phyloP scores from a whole-genome alignment of 1,140 invertebrate species.

The Radopholus similis region DNA sequence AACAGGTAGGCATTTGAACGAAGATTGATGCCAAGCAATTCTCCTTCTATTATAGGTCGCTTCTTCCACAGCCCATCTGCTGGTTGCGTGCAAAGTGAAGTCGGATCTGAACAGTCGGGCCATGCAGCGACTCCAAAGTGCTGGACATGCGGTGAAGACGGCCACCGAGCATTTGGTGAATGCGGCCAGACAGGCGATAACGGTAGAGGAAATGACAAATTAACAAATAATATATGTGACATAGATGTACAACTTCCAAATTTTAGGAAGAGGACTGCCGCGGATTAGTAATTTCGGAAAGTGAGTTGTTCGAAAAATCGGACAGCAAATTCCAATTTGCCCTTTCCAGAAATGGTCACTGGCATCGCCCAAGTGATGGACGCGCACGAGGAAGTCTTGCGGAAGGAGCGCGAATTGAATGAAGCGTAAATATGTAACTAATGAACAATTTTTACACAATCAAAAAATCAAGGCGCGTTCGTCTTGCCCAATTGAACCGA shows the following conservation, averaged over 20 bases:
- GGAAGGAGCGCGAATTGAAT: slow-evolving; percentile 86
- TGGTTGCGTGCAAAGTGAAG: slow-evolving; percentile 97
- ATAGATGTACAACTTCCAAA: no score
- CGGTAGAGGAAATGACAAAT: no score
- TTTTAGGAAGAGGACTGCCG: slow-evolving; percentile 84
- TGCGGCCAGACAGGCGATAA: slow-evolving; percentile 86
- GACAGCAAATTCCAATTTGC: not conserved
- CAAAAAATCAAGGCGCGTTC: slow-evolving; percentile 34
- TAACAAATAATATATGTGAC: no score
- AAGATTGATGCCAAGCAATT: no score
- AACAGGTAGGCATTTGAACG: slow-evolving; percentile 66
- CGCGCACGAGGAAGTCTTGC: slow-evolving; percentile 72
- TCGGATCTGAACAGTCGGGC: slow-evolving; percentile 88
- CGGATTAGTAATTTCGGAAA: slow-evolving; percentile 78
- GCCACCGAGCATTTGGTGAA: slow-evolving; percentile 93
- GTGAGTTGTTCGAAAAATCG: slow-evolving; percentile 52
- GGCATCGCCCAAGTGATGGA: slow-evolving; percentile 60
- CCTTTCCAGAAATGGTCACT: slow-evolving; percentile 19
- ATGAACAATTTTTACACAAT: not conserved
- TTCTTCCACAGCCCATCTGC: slow-evolving; percentile 87
- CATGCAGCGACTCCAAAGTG: slow-evolving; percentile 82
- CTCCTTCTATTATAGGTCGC: slow-evolving; percentile 72
- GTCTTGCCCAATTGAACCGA: slow-evolving; percentile 68
- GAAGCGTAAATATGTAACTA: slow-evolving; percentile 62
- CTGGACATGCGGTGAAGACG: slow-evolving; percentile 92